Evolutionary conservation across 2,888 invertebrate genomes (phyloP), one percentile per base, ranked within the genome.

Genomic region (Microlaimidae sp.): DNA sequence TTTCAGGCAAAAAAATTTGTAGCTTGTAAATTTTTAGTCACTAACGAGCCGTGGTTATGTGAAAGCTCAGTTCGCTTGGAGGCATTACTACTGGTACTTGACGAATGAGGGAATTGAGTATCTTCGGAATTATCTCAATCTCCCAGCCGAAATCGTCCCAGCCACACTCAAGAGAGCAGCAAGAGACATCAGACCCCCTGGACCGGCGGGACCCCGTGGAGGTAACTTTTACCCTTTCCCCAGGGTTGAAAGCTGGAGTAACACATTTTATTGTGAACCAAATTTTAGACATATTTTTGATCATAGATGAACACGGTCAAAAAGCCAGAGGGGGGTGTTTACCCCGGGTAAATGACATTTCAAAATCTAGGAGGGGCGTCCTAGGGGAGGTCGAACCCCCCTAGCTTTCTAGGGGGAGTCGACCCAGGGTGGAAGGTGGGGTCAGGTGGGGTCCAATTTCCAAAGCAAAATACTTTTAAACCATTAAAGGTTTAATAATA

Each of bases 31-130:
- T 58, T 71, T 76, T 23, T 68, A 81, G 79, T 89, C 89, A 7
- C 76, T 99, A 63, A 92, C 92, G 75, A 95, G 95, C 2, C 81
- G 85, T 72, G 95, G 93, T 56, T 85, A 82, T 69, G 97, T 97
- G n/a, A 88, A 85, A 73, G 95, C 97, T 78, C 95, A 97, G 75
- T 97, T 97, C 74, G 93, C 95, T 3, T 99, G 97, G 97, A 82
- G 95, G 68, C 95, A 97, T 74, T 97, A 86, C 69, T 99, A 99
- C 74, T 99, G 95, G 93, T 90, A 89, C 75, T 78, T 97, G 63
- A 97, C 92, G 61, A 95, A 97, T 72, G 89, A 93, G 69, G 97
- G 97, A 63, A 95, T 97, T 71, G 86, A 88, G 72, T 95, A 89
- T 74, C 77, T 99, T 61, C 79, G 97, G 61, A 84, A 84, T 69